Evolutionary conservation across 2,113 vertebrate species (phyloP).

Genomic region (Dasyprocta punctata): DNA sequence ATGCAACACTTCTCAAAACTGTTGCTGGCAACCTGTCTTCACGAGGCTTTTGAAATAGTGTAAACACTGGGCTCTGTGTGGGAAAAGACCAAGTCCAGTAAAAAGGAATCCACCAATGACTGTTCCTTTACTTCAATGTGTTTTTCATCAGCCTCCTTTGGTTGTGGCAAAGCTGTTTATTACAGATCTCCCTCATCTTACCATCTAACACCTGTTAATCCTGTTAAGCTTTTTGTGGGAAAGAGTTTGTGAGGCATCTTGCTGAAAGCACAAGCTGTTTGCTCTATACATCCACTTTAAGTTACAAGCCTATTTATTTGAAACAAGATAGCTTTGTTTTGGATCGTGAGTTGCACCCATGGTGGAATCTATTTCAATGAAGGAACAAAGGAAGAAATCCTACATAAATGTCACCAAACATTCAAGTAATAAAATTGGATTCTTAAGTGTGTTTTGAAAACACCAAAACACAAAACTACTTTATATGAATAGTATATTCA

Average conservation of each 20-base stretch:
- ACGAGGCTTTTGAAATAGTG: neutral
- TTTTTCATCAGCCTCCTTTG: neutral
- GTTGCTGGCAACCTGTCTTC: neutral
- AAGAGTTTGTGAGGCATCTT: neutral
- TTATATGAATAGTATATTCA: neutral
- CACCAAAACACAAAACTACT: neutral
- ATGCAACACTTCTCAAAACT: neutral
- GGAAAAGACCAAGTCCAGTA: neutral
- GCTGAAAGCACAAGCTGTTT: neutral
- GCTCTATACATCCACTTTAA: neutral
- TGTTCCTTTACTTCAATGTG: neutral
- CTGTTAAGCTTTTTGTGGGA: neutral
- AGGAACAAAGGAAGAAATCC: slow-evolving; percentile 2
- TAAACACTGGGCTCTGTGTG: neutral
- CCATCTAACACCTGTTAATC: neutral
- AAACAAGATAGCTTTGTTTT: neutral
- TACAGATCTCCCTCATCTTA: neutral
- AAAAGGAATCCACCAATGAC: neutral
- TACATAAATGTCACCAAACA: neutral
- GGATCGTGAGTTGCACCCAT: neutral
- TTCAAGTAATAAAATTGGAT: neutral
- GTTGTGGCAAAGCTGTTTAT: neutral
- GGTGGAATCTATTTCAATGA: neutral
- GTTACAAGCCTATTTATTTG: neutral
- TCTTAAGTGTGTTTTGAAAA: slow-evolving; percentile 5